phyloP scores from a whole-genome alignment of 2,888 invertebrate genomes.

The Celastrina argiolus region DNA sequence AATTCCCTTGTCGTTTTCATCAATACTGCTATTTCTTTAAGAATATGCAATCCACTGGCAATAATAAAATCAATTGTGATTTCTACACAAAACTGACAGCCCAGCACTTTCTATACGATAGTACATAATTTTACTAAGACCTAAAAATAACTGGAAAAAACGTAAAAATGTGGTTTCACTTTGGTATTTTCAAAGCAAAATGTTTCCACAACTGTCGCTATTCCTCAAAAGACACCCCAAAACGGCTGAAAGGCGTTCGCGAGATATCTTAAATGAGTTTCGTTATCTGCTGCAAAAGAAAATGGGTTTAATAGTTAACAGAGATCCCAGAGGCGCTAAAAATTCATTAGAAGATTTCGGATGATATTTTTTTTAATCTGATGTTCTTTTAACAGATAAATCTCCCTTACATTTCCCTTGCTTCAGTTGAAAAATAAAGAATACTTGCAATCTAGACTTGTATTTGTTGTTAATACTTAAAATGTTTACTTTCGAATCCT shows the following conservation, averaged over 20 bases:
- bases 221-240: slow-evolving; percentile 62
- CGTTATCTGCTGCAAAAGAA: slow-evolving; percentile 73
- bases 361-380: slow-evolving; percentile 32
- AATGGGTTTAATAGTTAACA: slow-evolving; percentile 75
- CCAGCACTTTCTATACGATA: no score
- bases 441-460: neutral
- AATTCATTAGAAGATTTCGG: slow-evolving; percentile 46
- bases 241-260: slow-evolving; percentile 68
- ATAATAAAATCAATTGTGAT: neutral
- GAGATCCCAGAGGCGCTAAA: slow-evolving; percentile 58
- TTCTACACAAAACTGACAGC: neutral
- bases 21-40: no score
- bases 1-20: no score
- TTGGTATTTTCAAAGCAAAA: neutral
- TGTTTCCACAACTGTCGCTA: slow-evolving; percentile 40
- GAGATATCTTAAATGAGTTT: slow-evolving; percentile 77
- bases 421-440: slow-evolving; percentile 7
- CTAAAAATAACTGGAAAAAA: neutral
- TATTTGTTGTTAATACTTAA: neutral
- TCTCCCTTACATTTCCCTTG: neutral
- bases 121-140: neutral
- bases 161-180: neutral
- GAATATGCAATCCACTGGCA: no score
- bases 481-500: neutral
- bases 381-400: slow-evolving; percentile 8